phyloP scores from a whole-genome alignment of 2,888 invertebrate genomes.

The Rhabditophanes sp. region DNA sequence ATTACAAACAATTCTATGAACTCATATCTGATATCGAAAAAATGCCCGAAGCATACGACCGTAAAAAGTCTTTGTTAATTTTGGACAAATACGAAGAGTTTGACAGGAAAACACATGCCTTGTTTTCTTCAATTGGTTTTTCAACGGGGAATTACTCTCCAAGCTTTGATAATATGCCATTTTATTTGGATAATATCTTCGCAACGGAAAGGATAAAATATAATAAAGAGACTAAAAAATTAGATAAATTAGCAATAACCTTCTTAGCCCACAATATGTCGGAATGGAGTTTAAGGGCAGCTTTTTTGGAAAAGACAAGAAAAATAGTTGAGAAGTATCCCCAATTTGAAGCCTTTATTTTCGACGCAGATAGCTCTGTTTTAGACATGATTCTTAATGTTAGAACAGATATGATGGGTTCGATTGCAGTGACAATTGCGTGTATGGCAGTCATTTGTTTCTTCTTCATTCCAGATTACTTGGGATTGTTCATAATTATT shows the following conservation, averaged over 20 bases:
- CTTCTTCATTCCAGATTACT: constrained; percentile 29
- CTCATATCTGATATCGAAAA: constrained; percentile 25
- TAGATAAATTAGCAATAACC: no score
- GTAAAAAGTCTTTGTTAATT: constrained; percentile 30
- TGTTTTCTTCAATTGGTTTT: constrained; percentile 9
- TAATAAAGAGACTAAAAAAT: no score
- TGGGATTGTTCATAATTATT: constrained; percentile 31
- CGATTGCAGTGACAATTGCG: constrained; percentile 31
- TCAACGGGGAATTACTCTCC: constrained; percentile 13
- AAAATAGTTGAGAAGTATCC: constrained; percentile 12
- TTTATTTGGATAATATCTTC: constrained; percentile 25
- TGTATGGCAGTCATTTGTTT: constrained; percentile 39
- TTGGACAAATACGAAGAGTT: constrained; percentile 27
- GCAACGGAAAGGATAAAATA: constrained; percentile 30
- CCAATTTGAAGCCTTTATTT: constrained; percentile 34
- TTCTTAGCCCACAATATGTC: no score
- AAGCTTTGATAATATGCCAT: constrained; percentile 22
- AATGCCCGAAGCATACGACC: constrained; percentile 26
- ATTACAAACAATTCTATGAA: constrained; percentile 16
- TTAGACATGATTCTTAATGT: constrained; percentile 29
- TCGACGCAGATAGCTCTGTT: constrained; percentile 37
- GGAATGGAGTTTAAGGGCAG: constrained; percentile 38
- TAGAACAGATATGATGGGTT: constrained; percentile 16
- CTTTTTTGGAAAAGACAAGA: constrained; percentile 17
- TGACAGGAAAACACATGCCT: constrained; percentile 14